A percentile compares a stretch with the other conserved stretches of the same genome.
phyloP scores from a whole-genome alignment of 2,888 invertebrate genomes.

The Aromia moschata region DNA sequence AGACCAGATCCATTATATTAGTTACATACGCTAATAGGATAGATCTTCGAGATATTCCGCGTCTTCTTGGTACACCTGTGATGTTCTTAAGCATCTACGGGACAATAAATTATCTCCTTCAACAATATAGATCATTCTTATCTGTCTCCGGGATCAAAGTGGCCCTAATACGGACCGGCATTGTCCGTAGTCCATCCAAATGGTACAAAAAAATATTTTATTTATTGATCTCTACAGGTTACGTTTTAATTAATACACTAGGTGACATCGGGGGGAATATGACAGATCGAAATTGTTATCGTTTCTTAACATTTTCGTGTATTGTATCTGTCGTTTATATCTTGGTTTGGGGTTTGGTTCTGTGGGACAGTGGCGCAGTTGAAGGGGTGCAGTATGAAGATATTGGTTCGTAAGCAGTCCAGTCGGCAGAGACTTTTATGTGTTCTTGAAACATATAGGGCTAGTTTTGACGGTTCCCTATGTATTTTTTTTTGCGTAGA shows the following conservation, averaged over 20 bases:
- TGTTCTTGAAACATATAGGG: too few relatives aligned
- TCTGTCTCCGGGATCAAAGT: slow-evolving; percentile 9
- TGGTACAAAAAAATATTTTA: slow-evolving; percentile 10
- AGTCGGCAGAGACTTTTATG: too few relatives aligned
- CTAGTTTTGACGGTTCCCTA: too few relatives aligned
- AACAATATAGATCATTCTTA: slow-evolving; percentile 26
- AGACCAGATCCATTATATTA: too few relatives aligned
- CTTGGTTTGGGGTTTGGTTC: too few relatives aligned
- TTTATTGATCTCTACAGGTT: slow-evolving; percentile 15
- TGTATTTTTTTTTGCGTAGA: too few relatives aligned
- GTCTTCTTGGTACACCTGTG: slow-evolving; percentile 7
- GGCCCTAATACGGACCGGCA: slow-evolving; percentile 17
- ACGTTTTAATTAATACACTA: slow-evolving; percentile 10
- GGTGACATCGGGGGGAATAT: background rate
- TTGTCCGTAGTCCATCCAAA: slow-evolving; percentile 16
- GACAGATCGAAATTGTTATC: slow-evolving; percentile 2
- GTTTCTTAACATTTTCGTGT: slow-evolving; percentile 1
- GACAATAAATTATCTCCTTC: slow-evolving; percentile 23
- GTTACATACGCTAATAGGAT: background rate
- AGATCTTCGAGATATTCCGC: background rate
- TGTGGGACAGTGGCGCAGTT: too few relatives aligned
- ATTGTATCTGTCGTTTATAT: background rate
- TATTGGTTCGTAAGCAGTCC: too few relatives aligned
- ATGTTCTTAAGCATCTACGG: background rate
- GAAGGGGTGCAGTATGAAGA: too few relatives aligned